A percentile compares a stretch with the other conserved stretches of the same genome.
Evolutionary conservation across 2,113 vertebrate species (phyloP).

Genomic region (Dipodomys stephensi): DNA sequence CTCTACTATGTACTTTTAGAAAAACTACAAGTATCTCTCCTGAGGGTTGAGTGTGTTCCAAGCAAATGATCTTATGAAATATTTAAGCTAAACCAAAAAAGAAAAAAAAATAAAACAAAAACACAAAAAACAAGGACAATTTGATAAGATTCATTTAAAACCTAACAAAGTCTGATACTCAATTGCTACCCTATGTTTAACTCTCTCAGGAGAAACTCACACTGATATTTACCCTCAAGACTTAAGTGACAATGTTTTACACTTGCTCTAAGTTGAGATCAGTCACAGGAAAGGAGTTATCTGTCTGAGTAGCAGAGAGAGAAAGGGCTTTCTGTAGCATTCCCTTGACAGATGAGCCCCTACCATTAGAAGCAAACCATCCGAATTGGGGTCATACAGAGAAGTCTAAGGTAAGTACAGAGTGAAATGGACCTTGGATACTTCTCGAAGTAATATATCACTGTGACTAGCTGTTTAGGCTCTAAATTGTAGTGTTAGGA

Average conservation of each 20-base stretch:
- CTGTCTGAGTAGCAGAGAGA: background rate
- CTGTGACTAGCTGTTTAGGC: background rate
- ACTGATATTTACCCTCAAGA: background rate
- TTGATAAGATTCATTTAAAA: conserved; percentile 53
- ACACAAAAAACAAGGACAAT: background rate
- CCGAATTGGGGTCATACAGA: background rate
- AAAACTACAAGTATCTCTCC: background rate
- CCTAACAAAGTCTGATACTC: background rate
- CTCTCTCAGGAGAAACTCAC: background rate
- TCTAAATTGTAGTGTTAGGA: background rate
- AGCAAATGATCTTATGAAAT: conserved; percentile 13
- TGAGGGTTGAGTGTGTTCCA: background rate
- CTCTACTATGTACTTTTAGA: background rate
- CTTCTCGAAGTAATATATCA: conserved; percentile 11
- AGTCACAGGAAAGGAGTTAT: background rate
- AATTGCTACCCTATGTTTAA: conserved; percentile 23
- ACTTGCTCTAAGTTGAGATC: background rate
- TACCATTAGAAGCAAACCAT: conserved; percentile 57
- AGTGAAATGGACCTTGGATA: background rate
- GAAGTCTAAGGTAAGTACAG: background rate
- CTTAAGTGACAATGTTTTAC: background rate
- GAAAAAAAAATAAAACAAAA: too few relatives aligned
- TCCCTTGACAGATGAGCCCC: background rate
- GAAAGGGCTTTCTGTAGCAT: background rate
- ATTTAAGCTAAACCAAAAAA: background rate